A percentile compares a stretch with the other conserved stretches of the same genome.
Evolutionary conservation across 2,797 vertebrate species (phyloP).

Genomic region (Sitta carolinensis): DNA sequence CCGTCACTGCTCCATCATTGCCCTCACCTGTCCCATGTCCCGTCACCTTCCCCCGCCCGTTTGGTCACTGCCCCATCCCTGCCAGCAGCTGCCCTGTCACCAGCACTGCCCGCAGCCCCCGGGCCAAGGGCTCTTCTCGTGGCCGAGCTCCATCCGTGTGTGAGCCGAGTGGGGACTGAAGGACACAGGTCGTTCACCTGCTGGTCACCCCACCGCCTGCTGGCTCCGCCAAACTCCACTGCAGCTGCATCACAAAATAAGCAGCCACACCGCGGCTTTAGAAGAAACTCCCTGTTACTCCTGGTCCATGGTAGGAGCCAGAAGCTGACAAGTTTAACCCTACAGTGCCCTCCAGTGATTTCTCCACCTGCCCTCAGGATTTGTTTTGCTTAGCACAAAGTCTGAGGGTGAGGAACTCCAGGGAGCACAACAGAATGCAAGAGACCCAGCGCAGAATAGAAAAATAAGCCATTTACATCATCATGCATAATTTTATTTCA

Average conservation of each 20-base stretch:
- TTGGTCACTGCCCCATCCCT: no score
- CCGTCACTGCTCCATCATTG: not conserved
- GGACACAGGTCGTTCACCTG: not conserved
- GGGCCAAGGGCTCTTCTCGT: accelerated
- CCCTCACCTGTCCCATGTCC: not conserved
- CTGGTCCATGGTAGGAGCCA: accelerated
- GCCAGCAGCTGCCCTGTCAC: no score
- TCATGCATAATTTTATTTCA: not conserved
- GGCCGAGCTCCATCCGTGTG: not conserved
- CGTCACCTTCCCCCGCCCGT: not conserved
- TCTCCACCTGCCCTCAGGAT: accelerated
- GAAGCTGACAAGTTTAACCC: not conserved
- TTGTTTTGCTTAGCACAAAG: not conserved
- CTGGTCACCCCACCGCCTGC: not conserved
- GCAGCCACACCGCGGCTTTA: accelerated
- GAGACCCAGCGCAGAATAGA: accelerated
- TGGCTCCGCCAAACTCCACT: not conserved
- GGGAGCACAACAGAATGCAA: accelerated
- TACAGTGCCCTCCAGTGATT: accelerated
- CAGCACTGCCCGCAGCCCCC: not conserved
- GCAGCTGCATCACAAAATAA: accelerated
- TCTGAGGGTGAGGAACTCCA: not conserved
- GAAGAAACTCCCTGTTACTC: not conserved
- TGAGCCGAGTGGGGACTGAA: not conserved
- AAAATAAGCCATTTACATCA: not conserved